Evolutionary conservation across 2,797 vertebrate genomes (phyloP).

Genomic region (Protonibea diacanthus): DNA sequence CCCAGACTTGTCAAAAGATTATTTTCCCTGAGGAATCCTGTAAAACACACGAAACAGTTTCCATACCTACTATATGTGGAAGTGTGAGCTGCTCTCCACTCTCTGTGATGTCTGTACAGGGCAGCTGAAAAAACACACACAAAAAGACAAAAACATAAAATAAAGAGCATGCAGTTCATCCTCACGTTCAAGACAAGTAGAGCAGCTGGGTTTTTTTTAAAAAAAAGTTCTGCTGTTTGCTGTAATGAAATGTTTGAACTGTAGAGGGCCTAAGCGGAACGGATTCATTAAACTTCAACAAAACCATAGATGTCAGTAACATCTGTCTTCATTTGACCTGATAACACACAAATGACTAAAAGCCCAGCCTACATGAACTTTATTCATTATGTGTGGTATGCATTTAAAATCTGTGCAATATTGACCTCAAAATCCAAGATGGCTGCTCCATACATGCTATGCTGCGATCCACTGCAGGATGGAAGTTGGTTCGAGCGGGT

Average conservation of each 20-base stretch:
- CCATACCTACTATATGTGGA: slow-evolving; percentile 79
- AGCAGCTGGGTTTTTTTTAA: not conserved
- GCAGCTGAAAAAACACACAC: slow-evolving; percentile 76
- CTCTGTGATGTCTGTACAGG: slow-evolving; percentile 78
- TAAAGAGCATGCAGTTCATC: not conserved
- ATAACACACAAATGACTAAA: too few relatives aligned
- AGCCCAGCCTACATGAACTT: too few relatives aligned
- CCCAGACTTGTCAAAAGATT: not conserved
- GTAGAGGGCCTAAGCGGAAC: not conserved
- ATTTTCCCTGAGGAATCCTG: not conserved
- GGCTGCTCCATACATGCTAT: too few relatives aligned
- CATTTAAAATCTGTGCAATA: too few relatives aligned
- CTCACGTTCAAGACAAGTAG: not conserved
- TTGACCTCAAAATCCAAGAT: too few relatives aligned
- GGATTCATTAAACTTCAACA: not conserved
- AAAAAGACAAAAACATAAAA: not conserved
- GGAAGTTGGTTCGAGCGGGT: too few relatives aligned
- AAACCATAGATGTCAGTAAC: not conserved
- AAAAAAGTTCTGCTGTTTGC: not conserved
- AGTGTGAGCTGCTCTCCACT: slow-evolving; percentile 69
- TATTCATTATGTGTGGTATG: too few relatives aligned
- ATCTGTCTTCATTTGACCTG: too few relatives aligned
- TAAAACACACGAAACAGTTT: not conserved
- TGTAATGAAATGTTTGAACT: not conserved
- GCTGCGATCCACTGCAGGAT: too few relatives aligned